Percentiles rank a stretch among this genome's conserved stretches.
phyloP scores from a whole-genome alignment of 2,797 vertebrate species.

The Gallirallus australis region DNA sequence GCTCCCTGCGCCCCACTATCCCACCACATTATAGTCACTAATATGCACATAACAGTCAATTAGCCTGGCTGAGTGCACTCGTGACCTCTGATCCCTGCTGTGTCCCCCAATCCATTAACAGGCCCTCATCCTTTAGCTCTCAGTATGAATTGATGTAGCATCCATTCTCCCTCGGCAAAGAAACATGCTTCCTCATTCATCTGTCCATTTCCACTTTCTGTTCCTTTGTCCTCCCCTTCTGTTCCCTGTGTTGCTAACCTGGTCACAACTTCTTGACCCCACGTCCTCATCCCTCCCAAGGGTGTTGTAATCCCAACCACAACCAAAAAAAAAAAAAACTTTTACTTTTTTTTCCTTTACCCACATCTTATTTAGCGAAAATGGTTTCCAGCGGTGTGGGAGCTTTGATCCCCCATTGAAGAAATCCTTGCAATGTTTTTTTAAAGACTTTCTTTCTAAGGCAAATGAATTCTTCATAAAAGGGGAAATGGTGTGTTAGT shows the following conservation, averaged over 20 bases:
- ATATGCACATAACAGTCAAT: constrained; percentile 88
- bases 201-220: constrained; percentile 89
- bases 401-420: constrained; percentile 67
- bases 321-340: constrained; percentile 53
- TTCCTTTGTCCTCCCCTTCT: constrained; percentile 86
- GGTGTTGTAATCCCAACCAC: constrained; percentile 34
- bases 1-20: neutral
- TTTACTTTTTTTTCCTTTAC: constrained; percentile 65
- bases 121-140: constrained; percentile 82
- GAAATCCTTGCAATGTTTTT: constrained; percentile 58
- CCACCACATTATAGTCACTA: constrained; percentile 8
- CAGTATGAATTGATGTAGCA: constrained; percentile 92
- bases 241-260: constrained; percentile 85
- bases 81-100: constrained; percentile 95
- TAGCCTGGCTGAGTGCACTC: constrained; percentile 88
- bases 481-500: constrained; percentile 19
- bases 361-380: constrained; percentile 54
- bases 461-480: constrained; percentile 66
- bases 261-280: constrained; percentile 89
- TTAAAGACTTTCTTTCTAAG: constrained; percentile 65
- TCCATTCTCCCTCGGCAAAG: constrained; percentile 89
- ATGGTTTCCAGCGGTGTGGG: constrained; percentile 61
- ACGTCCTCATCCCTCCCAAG: constrained; percentile 61
- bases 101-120: constrained; percentile 90
- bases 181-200: constrained; percentile 90